A percentile compares a stretch with the other conserved stretches of the same genome.
phyloP scores from a whole-genome alignment of 2,888 invertebrate genomes.

The Aplocera efformata region DNA sequence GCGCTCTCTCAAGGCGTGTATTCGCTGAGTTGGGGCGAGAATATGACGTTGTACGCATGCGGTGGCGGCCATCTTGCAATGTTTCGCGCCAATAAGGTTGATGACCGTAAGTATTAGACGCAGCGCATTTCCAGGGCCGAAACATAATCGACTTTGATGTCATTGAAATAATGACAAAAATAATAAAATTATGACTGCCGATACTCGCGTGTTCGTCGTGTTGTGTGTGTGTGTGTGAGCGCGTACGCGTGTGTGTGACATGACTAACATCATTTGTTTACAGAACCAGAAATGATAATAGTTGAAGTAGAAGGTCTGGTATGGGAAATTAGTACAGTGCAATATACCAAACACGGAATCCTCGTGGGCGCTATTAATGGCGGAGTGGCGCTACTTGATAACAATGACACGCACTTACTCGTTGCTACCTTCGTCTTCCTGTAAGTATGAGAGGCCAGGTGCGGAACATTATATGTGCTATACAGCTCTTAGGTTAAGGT shows the following conservation, averaged over 20 bases:
- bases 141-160: no score
- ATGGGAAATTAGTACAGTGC: slow-evolving; percentile 44
- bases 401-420: slow-evolving; percentile 18
- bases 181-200: no score
- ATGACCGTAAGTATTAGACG: slow-evolving; percentile 68
- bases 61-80: slow-evolving; percentile 81
- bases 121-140: no score
- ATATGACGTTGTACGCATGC: slow-evolving; percentile 80
- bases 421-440: slow-evolving; percentile 48
- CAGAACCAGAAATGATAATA: slow-evolving; percentile 50
- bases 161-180: no score
- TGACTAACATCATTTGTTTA: background rate
- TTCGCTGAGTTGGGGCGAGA: slow-evolving; percentile 83
- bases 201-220: no score
- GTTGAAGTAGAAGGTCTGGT: slow-evolving; percentile 49
- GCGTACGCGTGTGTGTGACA: no score
- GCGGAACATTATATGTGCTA: no score
- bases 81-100: slow-evolving; percentile 64
- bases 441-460: no score
- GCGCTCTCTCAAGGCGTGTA: slow-evolving; percentile 70
- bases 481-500: no score
- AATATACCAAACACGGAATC: slow-evolving; percentile 49
- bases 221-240: no score
- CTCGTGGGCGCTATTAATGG: slow-evolving; percentile 84
- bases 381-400: slow-evolving; percentile 59